Base-by-base conservation (phyloP, 2,888 invertebrate genomes). In the Hylaea fasciaria region DNA sequence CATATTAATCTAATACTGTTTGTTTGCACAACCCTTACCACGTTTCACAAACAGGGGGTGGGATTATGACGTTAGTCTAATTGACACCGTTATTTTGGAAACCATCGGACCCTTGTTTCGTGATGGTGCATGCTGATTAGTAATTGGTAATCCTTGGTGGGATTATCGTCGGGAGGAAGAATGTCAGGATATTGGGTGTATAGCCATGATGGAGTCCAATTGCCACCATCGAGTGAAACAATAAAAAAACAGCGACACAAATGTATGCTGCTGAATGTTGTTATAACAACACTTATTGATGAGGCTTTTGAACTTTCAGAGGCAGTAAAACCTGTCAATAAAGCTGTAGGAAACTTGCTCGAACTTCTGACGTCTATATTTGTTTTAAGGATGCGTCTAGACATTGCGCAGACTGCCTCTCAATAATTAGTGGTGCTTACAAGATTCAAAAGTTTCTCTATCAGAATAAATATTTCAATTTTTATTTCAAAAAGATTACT, bases 21-120 rank as follows among this genome's bases (percentile, higher is more conserved):
- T 78, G 73, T 78, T 79, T 84, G 80, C 81, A 79, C 70, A 67
- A 69, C 76, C 80, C 76, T 69, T 69, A 64, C 66, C 74, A 74
- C 62, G 58, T 69, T 64, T 66, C 57, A 73, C 78, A 78, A 79
- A 80, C 77, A 78, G 83, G 86, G 82, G 69, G 65, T 55, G 65
- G 85, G 89, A 91, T 91, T 91, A 90, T 85, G 85, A 85, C 84
- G 84, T 86, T 86, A 78, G 76, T 80, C 83, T 91, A 89, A 90
- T 88, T 90, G 89, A 87, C 84, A 82, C 81, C 73, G 80, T 80
- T 87, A 82, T 85, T 83, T 79, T 78, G 78, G 70, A 83, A 82
- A 82, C 80, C 77, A 74, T 71, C 60, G 64, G 76, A 71, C 84
- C 85, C 87, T 79, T 76, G 80, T 77, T 57, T 76, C 86, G 86